Percentiles rank a stretch among this genome's conserved stretches.
phyloP scores from a whole-genome alignment of 2,797 vertebrate species.

The Rhabdophis nuchalis region DNA sequence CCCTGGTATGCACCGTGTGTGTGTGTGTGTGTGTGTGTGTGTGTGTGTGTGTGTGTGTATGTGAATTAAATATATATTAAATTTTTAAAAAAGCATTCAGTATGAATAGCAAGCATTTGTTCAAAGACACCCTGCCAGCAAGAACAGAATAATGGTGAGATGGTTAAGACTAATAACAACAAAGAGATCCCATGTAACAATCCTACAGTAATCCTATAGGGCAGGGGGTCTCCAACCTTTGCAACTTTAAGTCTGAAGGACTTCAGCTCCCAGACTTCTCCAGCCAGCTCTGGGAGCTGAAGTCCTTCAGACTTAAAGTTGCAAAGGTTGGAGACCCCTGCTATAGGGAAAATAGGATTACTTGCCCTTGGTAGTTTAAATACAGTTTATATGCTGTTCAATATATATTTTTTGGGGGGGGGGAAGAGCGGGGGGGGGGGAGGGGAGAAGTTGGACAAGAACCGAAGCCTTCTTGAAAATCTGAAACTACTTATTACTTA shows the following conservation, averaged over 20 bases:
- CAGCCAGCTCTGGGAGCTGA: no score
- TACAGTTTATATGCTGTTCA: slow-evolving; percentile 10
- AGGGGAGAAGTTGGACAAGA: background rate
- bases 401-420: background rate
- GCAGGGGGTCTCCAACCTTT: no score
- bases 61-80: background rate
- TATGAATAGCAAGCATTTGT: background rate
- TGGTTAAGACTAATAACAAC: background rate
- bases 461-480: slow-evolving; percentile 56
- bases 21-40: no score
- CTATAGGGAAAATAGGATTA: background rate
- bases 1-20: background rate
- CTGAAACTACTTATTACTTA: slow-evolving; percentile 63
- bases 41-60: no score
- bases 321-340: no score
- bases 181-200: background rate
- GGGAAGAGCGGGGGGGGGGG: accelerated
- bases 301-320: no score
- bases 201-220: background rate
- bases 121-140: background rate
- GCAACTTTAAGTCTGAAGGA: no score
- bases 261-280: no score
- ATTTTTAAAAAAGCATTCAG: background rate
- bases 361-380: background rate
- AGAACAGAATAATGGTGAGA: background rate